phyloP scores from a whole-genome alignment of 2,797 vertebrate species.

The Lacerta bilineata region DNA sequence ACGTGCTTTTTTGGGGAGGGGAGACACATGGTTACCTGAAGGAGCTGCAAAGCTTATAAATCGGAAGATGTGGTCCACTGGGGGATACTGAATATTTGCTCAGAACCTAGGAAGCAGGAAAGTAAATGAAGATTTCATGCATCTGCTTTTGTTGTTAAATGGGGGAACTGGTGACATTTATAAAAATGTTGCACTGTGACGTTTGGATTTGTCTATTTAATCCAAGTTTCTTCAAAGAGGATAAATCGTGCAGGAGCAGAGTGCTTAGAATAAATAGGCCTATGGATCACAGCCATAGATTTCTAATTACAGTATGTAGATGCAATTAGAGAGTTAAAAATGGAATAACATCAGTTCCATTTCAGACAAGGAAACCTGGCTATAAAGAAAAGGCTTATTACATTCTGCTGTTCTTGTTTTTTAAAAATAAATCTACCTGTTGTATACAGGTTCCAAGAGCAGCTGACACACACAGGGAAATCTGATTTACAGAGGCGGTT shows the following conservation, averaged over 20 bases:
- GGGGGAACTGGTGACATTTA: background rate
- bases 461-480: conserved; percentile 10
- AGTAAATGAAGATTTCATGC: background rate
- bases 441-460: background rate
- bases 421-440: conserved; percentile 34
- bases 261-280: conserved; percentile 15
- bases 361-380: background rate
- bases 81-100: background rate
- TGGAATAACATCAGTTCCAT: background rate
- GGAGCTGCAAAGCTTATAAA: background rate
- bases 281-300: conserved; percentile 15
- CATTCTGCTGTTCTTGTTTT: background rate
- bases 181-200: background rate
- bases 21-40: background rate
- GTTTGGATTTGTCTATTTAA: conserved; percentile 1
- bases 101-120: background rate
- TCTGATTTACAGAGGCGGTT: conserved; percentile 42
- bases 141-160: background rate
- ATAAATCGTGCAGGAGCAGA: background rate
- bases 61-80: background rate
- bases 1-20: background rate
- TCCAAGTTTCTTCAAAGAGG: background rate
- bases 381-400: background rate
- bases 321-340: conserved; percentile 27
- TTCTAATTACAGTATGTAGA: conserved; percentile 27